A percentile compares a stretch with the other conserved stretches of the same genome.
Evolutionary conservation across 2,888 invertebrate species (phyloP).

Genomic region (Phyllotreta striolata): DNA sequence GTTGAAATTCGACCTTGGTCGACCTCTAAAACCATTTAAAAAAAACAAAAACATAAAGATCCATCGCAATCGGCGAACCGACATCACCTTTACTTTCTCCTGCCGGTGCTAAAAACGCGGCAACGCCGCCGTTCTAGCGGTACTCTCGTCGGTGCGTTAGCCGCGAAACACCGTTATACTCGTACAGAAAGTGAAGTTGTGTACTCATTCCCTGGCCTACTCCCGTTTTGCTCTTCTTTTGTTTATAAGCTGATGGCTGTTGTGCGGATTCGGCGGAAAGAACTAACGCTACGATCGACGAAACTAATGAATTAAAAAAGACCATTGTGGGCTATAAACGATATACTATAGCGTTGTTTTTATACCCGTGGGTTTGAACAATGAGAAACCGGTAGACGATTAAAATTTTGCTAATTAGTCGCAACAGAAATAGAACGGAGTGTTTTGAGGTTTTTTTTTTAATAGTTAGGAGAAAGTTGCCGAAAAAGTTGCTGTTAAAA

Average conservation of each 20-base stretch:
- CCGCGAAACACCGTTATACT: constrained; percentile 50
- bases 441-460: too few relatives aligned
- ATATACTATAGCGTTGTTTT: neutral
- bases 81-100: constrained; percentile 35
- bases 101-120: constrained; percentile 21
- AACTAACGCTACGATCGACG: neutral
- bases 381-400: too few relatives aligned
- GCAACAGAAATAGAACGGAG: too few relatives aligned
- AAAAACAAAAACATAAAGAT: constrained; percentile 19
- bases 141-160: constrained; percentile 40
- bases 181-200: constrained; percentile 57
- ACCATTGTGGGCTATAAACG: constrained; percentile 1
- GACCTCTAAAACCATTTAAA: constrained; percentile 22
- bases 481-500: too few relatives aligned
- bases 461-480: too few relatives aligned
- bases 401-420: too few relatives aligned
- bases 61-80: constrained; percentile 12
- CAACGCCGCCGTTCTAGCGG: constrained; percentile 43
- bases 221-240: constrained; percentile 46
- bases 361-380: neutral
- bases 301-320: constrained; percentile 2
- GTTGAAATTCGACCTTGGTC: constrained; percentile 24
- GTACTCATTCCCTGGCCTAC: constrained; percentile 57
- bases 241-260: constrained; percentile 26
- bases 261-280: neutral